Base-by-base conservation (phyloP, 2,888 invertebrate species). In the Argyresthia goedartella region DNA sequence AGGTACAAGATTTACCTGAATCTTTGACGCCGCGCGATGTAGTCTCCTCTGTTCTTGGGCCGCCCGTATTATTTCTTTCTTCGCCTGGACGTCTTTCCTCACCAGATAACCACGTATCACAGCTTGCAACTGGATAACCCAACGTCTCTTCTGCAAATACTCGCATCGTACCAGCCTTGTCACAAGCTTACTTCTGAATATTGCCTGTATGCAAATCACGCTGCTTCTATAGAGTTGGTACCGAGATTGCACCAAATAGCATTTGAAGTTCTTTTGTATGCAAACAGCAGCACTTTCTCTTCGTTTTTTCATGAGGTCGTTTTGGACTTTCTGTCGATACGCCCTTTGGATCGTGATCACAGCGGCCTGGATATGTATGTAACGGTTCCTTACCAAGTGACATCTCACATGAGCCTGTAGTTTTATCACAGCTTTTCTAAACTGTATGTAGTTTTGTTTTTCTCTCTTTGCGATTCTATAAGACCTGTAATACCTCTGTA, bases 11-110 rank as follows among this genome's bases (percentile, higher is more conserved):
- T 14, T 64, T 65, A 89, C 88, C 86, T 93, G 93, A 62, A 93
- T 92, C 63, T 87, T 87, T 1, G 81, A 81, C 10, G 90, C 91
- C 4, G 92, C 91, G 56, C 77, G 79, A 57, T 77, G 70, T 35
- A 65, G 73, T 51, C 67, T 72, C 52, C 75, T 65, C 48, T 85
- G 68, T 60, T 82, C 84, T 58, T 70, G 76, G 54, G 73, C 73
- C 65, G 80, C 84, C 1, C 79, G 66, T 13, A 84, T 59, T 16
- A 65, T 57, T 55, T 87, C 87, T 67, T 74, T 86, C 55, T 80
- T 76, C n/a, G 60, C 60, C 61, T 84, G 66, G 54, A 88, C 71
- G 50, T 82, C 64, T 66, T 81, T 72, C 47, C 90, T 74, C 39
- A 87, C 79, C 59, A 88, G 61, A 63, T 81, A 76, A 49, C 89